Conservation (phyloP, 2,113 vertebrate genomes). For the Dromiciops gliroides region DNA sequence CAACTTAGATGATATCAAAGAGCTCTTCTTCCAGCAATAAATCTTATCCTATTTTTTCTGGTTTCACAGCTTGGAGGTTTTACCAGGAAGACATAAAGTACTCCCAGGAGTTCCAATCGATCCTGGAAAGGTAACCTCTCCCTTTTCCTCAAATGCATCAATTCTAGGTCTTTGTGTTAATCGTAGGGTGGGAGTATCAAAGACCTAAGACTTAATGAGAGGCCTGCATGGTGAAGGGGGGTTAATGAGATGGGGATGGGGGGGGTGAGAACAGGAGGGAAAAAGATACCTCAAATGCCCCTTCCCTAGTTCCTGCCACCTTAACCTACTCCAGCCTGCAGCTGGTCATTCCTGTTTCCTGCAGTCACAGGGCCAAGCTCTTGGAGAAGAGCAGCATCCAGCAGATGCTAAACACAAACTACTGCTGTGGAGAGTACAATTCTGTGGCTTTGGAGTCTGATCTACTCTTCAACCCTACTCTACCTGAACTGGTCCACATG, state of each 20-base stretch:
- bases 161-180: neutral
- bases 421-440: too few species aligned
- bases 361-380: too few species aligned
- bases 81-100: constrained; percentile 57
- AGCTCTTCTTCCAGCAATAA: neutral
- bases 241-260: neutral
- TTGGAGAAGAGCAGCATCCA: too few species aligned
- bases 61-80: constrained; percentile 56
- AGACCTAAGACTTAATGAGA: neutral
- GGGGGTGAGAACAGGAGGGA: neutral
- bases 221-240: neutral
- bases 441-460: too few species aligned
- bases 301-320: neutral
- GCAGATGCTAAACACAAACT: too few species aligned
- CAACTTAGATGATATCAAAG: neutral
- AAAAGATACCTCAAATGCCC: neutral
- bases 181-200: neutral
- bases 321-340: neutral
- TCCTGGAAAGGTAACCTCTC: constrained; percentile 70
- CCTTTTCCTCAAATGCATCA: neutral
- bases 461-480: too few species aligned
- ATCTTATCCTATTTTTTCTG: neutral
- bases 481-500: too few species aligned
- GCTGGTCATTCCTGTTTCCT: too few species aligned
- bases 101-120: constrained; percentile 49